Evolutionary conservation across 2,113 vertebrate species (phyloP).

Genomic region (Xiphorhynchus elegans): DNA sequence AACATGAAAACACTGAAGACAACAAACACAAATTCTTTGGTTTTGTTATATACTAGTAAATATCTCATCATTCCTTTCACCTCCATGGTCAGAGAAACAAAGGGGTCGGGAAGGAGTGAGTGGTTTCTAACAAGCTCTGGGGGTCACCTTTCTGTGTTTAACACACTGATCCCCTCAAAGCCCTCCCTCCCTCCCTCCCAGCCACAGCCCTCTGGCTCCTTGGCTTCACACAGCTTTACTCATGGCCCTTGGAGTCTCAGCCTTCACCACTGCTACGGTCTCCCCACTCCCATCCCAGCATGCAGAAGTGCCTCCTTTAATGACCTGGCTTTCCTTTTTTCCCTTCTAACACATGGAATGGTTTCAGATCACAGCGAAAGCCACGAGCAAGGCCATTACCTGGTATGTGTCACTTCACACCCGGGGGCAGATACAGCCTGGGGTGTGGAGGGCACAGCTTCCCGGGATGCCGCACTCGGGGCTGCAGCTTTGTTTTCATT

Average conservation of each 20-base stretch:
- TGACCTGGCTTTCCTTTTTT: background rate
- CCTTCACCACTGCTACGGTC: background rate
- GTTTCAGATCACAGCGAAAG: background rate
- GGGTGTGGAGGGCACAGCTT: slow-evolving; percentile 17
- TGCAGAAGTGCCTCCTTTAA: background rate
- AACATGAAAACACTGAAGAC: background rate
- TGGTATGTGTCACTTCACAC: slow-evolving; percentile 49
- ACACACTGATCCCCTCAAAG: background rate
- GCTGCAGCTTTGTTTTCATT: background rate
- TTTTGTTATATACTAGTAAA: background rate
- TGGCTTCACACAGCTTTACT: background rate
- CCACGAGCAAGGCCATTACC: slow-evolving; percentile 22
- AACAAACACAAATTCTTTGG: background rate
- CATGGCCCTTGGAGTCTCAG: background rate
- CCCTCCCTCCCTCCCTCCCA: background rate
- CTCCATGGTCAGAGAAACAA: accelerated
- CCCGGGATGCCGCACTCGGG: background rate
- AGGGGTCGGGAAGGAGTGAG: background rate
- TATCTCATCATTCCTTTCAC: background rate
- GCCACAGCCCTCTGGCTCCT: background rate
- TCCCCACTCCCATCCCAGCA: background rate
- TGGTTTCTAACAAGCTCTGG: background rate
- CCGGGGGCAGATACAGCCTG: background rate
- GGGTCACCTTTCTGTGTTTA: background rate
- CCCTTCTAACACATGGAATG: background rate